Conservation (phyloP, 2,113 vertebrate species). For the Zosterops japonicus region DNA sequence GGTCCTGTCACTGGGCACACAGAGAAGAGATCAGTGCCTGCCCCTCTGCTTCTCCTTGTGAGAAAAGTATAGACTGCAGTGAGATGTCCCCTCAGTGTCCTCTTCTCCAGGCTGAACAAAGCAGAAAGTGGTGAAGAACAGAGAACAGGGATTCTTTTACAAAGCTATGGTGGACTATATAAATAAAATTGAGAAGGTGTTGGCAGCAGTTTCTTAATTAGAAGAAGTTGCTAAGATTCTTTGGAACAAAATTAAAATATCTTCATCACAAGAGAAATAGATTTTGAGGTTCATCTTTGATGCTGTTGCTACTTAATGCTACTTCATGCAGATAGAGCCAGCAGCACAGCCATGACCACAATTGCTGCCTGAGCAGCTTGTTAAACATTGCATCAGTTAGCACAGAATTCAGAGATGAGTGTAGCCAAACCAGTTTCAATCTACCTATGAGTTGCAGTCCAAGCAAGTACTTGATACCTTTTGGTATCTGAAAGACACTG, state of each 20-base stretch:
- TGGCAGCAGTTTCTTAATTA: conserved; percentile 22
- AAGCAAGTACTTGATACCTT: neutral
- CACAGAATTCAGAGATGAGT: neutral
- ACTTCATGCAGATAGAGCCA: neutral
- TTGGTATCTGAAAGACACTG: neutral
- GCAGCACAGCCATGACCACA: neutral
- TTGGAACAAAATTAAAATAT: neutral
- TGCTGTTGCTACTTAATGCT: neutral
- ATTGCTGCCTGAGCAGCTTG: neutral
- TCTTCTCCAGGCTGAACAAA: neutral
- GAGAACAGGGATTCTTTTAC: neutral
- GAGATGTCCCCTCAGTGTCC: neutral
- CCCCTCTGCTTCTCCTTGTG: neutral
- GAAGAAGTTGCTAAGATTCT: neutral
- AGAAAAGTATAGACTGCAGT: neutral
- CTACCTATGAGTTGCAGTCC: neutral
- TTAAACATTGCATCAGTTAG: neutral
- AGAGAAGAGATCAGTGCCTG: neutral
- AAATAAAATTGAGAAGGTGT: conserved; percentile 24
- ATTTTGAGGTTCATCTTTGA: neutral
- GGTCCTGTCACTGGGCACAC: neutral
- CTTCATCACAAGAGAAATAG: neutral
- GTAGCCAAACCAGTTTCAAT: neutral
- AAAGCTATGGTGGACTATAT: neutral
- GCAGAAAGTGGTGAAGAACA: neutral